phyloP scores from a whole-genome alignment of 1,140 invertebrate genomes.

The Scaptodrosophila lebanonensis region DNA sequence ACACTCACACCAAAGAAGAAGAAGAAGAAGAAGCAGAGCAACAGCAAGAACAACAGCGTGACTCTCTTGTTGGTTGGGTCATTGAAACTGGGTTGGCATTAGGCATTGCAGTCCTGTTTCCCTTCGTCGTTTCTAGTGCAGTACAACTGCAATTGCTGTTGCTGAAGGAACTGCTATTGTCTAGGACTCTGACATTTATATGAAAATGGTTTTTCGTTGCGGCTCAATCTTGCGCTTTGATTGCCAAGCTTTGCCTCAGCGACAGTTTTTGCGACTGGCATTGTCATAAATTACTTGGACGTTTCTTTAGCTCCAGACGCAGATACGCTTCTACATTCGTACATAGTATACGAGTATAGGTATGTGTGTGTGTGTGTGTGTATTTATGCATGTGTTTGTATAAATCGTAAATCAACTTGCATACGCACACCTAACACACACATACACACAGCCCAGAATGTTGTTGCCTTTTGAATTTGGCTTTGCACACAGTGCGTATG shows the following conservation, averaged over 20 bases:
- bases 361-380: not conserved
- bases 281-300: constrained; percentile 70
- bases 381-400: constrained; percentile 41
- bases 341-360: not conserved
- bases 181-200: constrained; percentile 65
- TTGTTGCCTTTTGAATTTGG: constrained; percentile 15
- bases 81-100: too few species aligned
- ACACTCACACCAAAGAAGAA: too few species aligned
- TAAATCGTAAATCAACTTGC: constrained; percentile 68
- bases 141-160: constrained; percentile 48
- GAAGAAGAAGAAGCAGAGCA: not conserved
- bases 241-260: constrained; percentile 55
- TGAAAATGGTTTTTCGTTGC: constrained; percentile 32
- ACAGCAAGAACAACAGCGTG: constrained; percentile 24
- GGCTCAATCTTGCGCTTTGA: too few species aligned
- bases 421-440: constrained; percentile 13
- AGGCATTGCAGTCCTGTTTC: too few species aligned
- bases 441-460: constrained; percentile 24
- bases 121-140: constrained; percentile 40
- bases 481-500: constrained; percentile 58
- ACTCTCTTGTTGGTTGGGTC: constrained; percentile 36
- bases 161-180: constrained; percentile 53
- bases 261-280: constrained; percentile 66
- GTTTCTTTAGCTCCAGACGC: constrained; percentile 21
- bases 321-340: not conserved